Base-by-base conservation (phyloP, 2,888 invertebrate genomes). In the Noctua fimbriata region DNA sequence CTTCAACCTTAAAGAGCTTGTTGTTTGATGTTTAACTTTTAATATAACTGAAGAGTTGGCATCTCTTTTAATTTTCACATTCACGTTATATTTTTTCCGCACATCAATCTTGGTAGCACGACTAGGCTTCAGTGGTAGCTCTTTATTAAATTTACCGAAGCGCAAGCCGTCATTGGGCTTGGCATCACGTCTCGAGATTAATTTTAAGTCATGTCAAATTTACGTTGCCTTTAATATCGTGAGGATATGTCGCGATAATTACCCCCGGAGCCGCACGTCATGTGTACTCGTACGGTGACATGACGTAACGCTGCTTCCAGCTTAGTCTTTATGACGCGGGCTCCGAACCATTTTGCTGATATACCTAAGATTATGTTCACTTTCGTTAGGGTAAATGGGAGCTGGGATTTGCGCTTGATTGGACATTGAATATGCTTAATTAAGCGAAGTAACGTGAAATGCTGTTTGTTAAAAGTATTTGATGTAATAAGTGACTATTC, bases 81-180 rank as follows among this genome's bases (percentile, higher is more conserved):
- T 91, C 90, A 88, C 91, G 90, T 87, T 90, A 89, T 90, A 89
- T 92, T 92, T 92, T 92, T 93, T 92, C 85, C 90, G 87, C 90
- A 93, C 95, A 96, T 96, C 95, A 96, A 96, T 96, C 96, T 95
- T 95, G 85, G 91, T 91, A 90, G 89, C 89, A 89, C 90, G 91
- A 88, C 88, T 90, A 90, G 91, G 93, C 92, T 91, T 92, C 89
- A 87, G 89, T 91, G 89, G 90, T 89, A 88, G 90, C 90, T 94
- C 95, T 95, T 95, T 96, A 96, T 96, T 96, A 96, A 96, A 96
- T 95, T 94, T 92, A 91, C 90, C 89, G 90, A 92, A 93, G 92
- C 93, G 89, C 89, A 90, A 87, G 88, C 91, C 88, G 91, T 90
- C 91, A 90, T 93, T 90, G 91, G 92, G 90, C 88, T 83, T 80